Evolutionary conservation across 2,888 invertebrate species (phyloP), one percentile per base, ranked within the genome.

Genomic region (Pycnomerus fuliginosus): DNA sequence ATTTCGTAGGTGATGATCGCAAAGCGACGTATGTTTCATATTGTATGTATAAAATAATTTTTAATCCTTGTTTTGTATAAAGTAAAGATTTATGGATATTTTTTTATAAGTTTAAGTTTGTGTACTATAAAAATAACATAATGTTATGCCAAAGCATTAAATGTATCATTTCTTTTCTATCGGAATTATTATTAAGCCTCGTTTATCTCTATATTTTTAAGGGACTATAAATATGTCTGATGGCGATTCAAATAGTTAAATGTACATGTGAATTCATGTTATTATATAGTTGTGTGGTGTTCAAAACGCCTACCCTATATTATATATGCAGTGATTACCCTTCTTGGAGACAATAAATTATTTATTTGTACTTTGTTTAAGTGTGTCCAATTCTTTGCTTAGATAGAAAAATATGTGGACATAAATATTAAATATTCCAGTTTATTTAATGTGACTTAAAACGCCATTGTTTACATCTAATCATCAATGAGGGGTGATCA

Each of bases 271-370:
- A 60, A 56, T 60, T 49, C 53, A 57, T 60, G 56, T 60, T 57
- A 58, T 50, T 42, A 47, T 50, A 61, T 67, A 68, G 65, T 62
- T 69, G 64, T 67, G 60, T 56, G 67, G 63, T 65, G 68, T 68
- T 67, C 37, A 56, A 59, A 66, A 68, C 68, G 62, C 64, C 64
- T 53, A 56, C 59, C 58, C 50, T 64, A 65, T 61, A 63, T 68
- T 60, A 58, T 52, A 56, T 54, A 63, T 61, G 60, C 64, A 65
- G 62, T 69, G 67, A 69, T 67, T 67, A 63, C 59, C 68, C 64
- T 68, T 69, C 68, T 65, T 69, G 66, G 65, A 71, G 72, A 72
- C 72, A 72, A 72, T 72, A 72, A 72, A 72, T 71, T 71, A 72
- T 72, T 71, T 71, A 72, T 72, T 72, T 72, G 66, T 70, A 70